These are phyloP conservation scores for Luperina nickerlii DNA, from an alignment of 2,888 invertebrate species.

Conservation along the genomic window DNA sequence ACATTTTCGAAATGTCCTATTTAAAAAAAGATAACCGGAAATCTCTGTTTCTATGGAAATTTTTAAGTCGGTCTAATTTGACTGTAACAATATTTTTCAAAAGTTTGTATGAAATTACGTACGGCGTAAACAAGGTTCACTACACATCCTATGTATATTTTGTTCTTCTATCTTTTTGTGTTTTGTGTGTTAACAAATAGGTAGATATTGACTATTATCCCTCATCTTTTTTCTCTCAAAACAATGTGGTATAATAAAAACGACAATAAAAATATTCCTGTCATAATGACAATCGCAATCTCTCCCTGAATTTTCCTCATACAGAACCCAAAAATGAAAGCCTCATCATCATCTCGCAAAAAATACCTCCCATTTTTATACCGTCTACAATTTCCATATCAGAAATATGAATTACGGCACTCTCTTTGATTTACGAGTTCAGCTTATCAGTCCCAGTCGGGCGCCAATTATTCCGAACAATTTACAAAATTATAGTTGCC, in stretches of 20 bases:
- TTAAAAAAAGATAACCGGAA: too few species aligned
- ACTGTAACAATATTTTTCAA: too few species aligned
- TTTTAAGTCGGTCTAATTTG: too few species aligned
- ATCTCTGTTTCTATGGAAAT: too few species aligned
- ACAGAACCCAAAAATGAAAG: neutral
- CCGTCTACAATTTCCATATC: constrained; percentile 10
- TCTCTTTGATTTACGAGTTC: constrained; percentile 31
- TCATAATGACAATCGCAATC: neutral
- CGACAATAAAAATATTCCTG: neutral
- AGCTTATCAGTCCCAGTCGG: constrained; percentile 25
- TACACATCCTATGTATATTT: neutral
- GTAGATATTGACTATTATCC: neutral
- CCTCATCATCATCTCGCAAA: neutral
- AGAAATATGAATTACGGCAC: constrained; percentile 15
- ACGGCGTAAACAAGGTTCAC: neutral
- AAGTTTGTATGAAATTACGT: too few species aligned
- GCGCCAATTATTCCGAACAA: constrained; percentile 30
- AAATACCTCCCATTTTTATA: constrained; percentile 8
- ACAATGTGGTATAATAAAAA: neutral
- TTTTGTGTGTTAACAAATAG: too few species aligned
- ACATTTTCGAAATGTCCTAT: too few species aligned
- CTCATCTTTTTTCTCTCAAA: neutral
- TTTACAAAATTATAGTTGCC: constrained; percentile 28
- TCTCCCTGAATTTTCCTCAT: neutral
- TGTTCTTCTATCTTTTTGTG: neutral